A percentile compares a stretch with the other conserved stretches of the same genome.
These are phyloP conservation scores for Gorsachius magnificus DNA, from an alignment of 2,797 vertebrate species.

Conservation along the genomic window DNA sequence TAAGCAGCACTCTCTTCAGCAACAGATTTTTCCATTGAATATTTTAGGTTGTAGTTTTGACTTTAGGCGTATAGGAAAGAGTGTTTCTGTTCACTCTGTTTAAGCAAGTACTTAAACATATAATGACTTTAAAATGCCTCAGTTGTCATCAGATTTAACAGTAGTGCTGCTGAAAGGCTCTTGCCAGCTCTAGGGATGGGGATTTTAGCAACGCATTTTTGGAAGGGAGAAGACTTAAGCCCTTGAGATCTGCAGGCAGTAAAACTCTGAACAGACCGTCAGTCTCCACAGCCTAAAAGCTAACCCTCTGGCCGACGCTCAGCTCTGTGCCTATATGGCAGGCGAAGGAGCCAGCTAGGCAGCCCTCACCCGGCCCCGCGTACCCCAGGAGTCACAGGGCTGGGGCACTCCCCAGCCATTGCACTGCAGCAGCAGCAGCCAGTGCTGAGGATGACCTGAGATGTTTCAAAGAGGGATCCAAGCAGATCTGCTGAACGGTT, in stretches of 20 bases:
- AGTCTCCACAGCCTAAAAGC: not conserved
- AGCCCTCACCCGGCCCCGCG: not conserved
- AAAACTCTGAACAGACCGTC: not conserved
- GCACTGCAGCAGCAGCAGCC: not conserved
- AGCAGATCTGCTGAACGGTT: not conserved
- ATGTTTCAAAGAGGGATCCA: not conserved
- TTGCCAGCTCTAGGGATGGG: not conserved
- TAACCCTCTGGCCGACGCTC: not conserved
- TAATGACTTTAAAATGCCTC: not conserved
- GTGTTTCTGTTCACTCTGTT: not conserved
- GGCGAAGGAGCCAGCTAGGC: accelerated
- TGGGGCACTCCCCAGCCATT: accelerated
- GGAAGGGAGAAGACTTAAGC: not conserved
- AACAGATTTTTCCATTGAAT: not conserved
- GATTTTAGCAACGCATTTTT: not conserved
- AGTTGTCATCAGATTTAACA: not conserved
- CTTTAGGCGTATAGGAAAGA: not conserved
- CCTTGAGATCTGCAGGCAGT: not conserved
- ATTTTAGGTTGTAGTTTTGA: not conserved
- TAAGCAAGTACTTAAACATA: not conserved
- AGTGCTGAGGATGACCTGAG: not conserved
- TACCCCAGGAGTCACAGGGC: not conserved
- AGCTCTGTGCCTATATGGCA: accelerated
- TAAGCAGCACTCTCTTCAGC: not conserved
- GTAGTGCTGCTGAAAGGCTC: not conserved